Conservation (phyloP, 2,888 invertebrate genomes). For the Andrena marginata region DNA sequence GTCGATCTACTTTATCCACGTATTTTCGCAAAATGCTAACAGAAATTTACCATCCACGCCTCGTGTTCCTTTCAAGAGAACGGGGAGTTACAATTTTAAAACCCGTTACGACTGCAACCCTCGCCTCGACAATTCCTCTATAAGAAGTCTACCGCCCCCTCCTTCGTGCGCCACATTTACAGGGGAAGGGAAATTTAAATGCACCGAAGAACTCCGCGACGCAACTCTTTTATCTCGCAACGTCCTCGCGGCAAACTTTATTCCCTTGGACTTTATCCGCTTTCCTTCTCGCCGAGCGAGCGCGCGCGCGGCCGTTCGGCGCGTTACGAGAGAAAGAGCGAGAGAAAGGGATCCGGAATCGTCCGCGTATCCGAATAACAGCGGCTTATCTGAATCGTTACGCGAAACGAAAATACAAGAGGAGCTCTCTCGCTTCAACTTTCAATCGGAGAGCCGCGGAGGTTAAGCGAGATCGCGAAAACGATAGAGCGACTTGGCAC, state of each 20-base stretch:
- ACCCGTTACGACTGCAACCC: background rate
- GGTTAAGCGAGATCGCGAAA: slow-evolving; percentile 52
- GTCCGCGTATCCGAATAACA: slow-evolving; percentile 28
- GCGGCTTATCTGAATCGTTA: slow-evolving; percentile 43
- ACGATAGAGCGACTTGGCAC: slow-evolving; percentile 40
- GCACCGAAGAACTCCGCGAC: background rate
- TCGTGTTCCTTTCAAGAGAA: no score
- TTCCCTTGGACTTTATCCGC: slow-evolving; percentile 2
- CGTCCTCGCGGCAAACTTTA: background rate
- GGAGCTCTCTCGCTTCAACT: background rate
- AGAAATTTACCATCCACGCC: no score
- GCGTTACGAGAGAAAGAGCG: no score
- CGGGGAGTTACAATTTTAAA: no score
- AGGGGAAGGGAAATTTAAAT: background rate
- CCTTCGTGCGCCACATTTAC: background rate
- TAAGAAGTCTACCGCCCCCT: background rate
- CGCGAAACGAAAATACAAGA: slow-evolving; percentile 37
- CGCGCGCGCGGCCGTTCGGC: no score
- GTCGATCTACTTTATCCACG: no score
- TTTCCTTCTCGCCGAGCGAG: background rate
- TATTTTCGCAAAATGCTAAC: no score
- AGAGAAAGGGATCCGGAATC: slow-evolving; percentile 2
- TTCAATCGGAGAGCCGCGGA: slow-evolving; percentile 35
- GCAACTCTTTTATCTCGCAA: background rate
- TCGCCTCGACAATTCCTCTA: background rate